phyloP scores from a whole-genome alignment of 2,797 vertebrate species.

The Xenops minutus region DNA sequence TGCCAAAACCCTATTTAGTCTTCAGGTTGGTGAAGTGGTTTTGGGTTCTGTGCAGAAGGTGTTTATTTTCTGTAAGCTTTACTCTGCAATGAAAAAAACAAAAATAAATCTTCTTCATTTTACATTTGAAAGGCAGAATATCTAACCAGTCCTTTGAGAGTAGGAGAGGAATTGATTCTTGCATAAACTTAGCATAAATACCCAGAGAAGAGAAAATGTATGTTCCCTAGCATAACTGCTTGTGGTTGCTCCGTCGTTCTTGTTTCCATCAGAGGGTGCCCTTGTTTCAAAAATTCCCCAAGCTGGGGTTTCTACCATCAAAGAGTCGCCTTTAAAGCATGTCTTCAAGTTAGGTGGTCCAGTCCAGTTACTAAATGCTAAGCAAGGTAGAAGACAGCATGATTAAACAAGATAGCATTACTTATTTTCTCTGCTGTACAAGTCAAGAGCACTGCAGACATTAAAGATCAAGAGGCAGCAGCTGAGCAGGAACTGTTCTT shows the following conservation, averaged over 20 bases:
- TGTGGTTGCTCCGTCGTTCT: not conserved
- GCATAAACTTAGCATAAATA: not conserved
- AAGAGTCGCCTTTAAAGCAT: constrained; percentile 52
- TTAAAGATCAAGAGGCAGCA: constrained; percentile 66
- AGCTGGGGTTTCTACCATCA: not conserved
- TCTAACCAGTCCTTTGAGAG: not conserved
- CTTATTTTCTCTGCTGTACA: constrained; percentile 63
- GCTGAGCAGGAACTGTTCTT: constrained; percentile 39
- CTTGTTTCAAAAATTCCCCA: constrained; percentile 63
- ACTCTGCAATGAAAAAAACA: not conserved
- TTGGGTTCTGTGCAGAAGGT: not conserved
- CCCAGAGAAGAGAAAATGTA: not conserved
- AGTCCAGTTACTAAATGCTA: constrained; percentile 45
- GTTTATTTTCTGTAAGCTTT: not conserved
- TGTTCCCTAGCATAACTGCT: not conserved
- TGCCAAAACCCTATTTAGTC: not conserved
- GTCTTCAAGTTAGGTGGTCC: constrained; percentile 77
- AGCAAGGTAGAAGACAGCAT: constrained; percentile 65
- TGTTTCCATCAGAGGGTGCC: constrained; percentile 68
- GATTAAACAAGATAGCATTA: constrained; percentile 73
- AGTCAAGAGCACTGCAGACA: constrained; percentile 33
- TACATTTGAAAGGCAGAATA: not conserved
- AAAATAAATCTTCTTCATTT: not conserved
- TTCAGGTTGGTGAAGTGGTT: not conserved
- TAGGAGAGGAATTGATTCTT: not conserved